Conservation (phyloP, 2,113 vertebrate species). For the Oophaga pumilio region DNA sequence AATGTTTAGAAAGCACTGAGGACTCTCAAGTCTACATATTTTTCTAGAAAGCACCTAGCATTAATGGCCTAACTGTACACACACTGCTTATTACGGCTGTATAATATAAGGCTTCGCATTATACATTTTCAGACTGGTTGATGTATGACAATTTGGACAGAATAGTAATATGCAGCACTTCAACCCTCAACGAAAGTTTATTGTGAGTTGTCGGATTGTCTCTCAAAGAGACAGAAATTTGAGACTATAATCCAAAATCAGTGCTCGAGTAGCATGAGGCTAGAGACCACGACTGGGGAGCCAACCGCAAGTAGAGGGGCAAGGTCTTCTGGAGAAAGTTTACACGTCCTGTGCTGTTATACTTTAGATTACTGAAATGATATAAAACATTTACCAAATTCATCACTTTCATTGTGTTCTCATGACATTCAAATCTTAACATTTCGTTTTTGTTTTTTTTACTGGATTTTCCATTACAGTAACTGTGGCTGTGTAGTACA, state of each 20-base stretch:
- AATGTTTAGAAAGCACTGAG: neutral
- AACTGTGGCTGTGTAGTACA: neutral
- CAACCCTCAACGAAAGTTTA: neutral
- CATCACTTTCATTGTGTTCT: neutral
- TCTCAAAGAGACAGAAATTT: neutral
- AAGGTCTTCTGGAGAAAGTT: neutral
- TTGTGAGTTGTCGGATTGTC: neutral
- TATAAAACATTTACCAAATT: neutral
- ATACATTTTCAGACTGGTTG: neutral
- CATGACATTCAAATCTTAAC: neutral
- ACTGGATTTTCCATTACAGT: neutral
- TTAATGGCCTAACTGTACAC: neutral
- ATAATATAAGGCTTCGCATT: neutral
- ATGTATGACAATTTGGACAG: neutral
- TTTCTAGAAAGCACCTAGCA: neutral
- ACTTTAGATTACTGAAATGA: neutral
- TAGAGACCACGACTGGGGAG: neutral
- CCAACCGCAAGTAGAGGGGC: neutral
- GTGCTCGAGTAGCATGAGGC: neutral
- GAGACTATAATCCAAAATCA: neutral
- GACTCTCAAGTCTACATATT: too few species aligned
- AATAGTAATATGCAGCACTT: neutral
- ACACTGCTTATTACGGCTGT: too few species aligned
- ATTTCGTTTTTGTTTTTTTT: constrained; percentile 10
- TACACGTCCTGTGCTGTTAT: neutral